Evolutionary conservation across 2,888 invertebrate genomes (phyloP), one percentile per base, ranked within the genome.

Genomic region (Iphiclides podalirius): DNA sequence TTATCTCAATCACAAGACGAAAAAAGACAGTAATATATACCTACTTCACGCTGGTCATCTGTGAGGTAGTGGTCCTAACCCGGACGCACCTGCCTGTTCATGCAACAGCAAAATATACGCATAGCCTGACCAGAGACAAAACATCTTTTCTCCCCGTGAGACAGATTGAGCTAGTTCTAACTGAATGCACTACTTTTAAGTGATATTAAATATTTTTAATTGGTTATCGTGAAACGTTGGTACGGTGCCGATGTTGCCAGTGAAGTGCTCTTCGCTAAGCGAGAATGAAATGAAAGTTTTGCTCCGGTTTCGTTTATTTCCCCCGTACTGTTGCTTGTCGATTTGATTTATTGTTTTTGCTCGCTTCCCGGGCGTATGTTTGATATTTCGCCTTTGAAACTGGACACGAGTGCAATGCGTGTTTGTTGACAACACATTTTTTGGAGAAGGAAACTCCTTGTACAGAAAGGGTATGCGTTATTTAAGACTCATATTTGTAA

Each of bases 281-380:
- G 64, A 67, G 72, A 74, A 73, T 74, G 77, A 76, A 83, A 85
- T 81, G 77, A 84, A 83, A 84, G 75, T 83, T 84, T 79, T 66
- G 71, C 69, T 68, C 70, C 57, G 65, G 69, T 74, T 75, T 68
- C 73, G 76, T 78, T 79, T 77, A 74, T 79, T 79, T 72, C 70
- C 71, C 70, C 71, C 63, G 65, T 68, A 66, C 65, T 62, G 60
- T 60, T 64, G 59, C 64, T 61, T 65, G 76, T 67, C 71, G 75
- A 79, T 81, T 79, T 84, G 83, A 85, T 85, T 82, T 82, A 82
- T 82, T 76, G 77, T 78, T 72, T 75, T 65, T 60, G 54, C 57
- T 57, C 44, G 51, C 54, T 54, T 45, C 51, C 64, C 56, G 58
- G 13, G 52, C 49, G 55, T 70, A 72, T 72, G 73, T 75, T 75